A percentile compares a stretch with the other conserved stretches of the same genome.
Evolutionary conservation across 1,140 invertebrate genomes (phyloP).

Genomic region (Musca vetustissima): DNA sequence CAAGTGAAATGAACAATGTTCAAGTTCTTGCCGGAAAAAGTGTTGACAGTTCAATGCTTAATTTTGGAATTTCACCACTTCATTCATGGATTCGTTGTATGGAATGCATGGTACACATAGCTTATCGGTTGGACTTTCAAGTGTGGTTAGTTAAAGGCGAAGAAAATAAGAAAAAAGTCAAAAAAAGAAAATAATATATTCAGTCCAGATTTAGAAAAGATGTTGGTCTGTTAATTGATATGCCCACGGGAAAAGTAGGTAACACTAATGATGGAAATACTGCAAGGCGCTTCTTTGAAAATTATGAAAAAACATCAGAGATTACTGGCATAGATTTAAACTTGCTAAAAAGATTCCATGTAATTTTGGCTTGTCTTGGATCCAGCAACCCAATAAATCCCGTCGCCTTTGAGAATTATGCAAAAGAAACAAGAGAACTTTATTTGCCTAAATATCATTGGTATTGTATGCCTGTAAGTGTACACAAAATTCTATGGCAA

Average conservation of each 20-base stretch:
- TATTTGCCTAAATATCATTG: constrained; percentile 29
- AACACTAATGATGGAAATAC: constrained; percentile 54
- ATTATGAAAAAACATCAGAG: constrained; percentile 1
- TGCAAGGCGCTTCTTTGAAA: constrained; percentile 43
- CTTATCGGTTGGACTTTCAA: background rate
- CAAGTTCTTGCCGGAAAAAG: background rate
- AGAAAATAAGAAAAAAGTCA: constrained; percentile 4
- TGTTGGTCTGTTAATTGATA: constrained; percentile 40
- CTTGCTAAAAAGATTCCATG: background rate
- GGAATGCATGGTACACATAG: background rate
- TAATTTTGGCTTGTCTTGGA: constrained; percentile 23
- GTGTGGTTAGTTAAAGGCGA: background rate
- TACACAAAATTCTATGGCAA: constrained; percentile 26
- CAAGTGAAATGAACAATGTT: background rate
- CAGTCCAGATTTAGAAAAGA: constrained; percentile 35
- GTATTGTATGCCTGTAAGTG: constrained; percentile 36
- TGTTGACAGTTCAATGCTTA: background rate
- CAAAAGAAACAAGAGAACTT: constrained; percentile 16
- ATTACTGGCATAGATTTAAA: background rate
- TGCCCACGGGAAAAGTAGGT: constrained; percentile 35
- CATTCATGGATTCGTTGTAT: background rate
- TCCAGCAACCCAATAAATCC: background rate
- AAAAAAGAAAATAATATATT: constrained; percentile 9
- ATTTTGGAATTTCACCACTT: background rate
- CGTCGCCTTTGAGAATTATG: background rate